phyloP scores from a whole-genome alignment of 2,797 vertebrate genomes.

The Tragopan temminckii region DNA sequence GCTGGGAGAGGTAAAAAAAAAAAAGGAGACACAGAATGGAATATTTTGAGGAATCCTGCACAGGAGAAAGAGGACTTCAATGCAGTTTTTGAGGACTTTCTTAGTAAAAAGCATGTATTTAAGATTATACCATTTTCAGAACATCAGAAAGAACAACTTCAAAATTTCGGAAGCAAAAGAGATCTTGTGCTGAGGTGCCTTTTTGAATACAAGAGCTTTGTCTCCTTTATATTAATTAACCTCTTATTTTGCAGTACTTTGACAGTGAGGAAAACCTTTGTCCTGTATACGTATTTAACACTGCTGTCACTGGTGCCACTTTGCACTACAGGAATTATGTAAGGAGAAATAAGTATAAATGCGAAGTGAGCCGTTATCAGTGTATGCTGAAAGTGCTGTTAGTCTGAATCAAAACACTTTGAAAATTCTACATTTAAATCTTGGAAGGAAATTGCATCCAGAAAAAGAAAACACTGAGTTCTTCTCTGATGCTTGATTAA shows the following conservation, averaged over 20 bases:
- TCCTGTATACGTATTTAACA: fast-evolving
- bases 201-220: background rate
- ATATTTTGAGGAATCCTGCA: background rate
- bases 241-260: background rate
- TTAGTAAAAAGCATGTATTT: background rate
- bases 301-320: background rate
- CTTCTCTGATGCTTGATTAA: background rate
- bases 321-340: background rate
- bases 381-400: background rate
- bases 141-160: background rate
- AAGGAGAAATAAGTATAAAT: background rate
- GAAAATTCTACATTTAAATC: background rate
- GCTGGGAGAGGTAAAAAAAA: background rate
- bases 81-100: background rate
- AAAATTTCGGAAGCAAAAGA: background rate
- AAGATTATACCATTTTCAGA: background rate
- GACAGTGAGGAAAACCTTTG: background rate
- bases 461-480: background rate
- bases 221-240: background rate
- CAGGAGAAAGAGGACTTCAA: background rate
- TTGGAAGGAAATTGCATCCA: background rate
- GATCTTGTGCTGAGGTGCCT: background rate
- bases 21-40: background rate
- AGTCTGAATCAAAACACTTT: background rate
- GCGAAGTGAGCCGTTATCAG: background rate